phyloP scores from a whole-genome alignment of 2,888 invertebrate genomes.

The Megaustenia siamemsis region DNA sequence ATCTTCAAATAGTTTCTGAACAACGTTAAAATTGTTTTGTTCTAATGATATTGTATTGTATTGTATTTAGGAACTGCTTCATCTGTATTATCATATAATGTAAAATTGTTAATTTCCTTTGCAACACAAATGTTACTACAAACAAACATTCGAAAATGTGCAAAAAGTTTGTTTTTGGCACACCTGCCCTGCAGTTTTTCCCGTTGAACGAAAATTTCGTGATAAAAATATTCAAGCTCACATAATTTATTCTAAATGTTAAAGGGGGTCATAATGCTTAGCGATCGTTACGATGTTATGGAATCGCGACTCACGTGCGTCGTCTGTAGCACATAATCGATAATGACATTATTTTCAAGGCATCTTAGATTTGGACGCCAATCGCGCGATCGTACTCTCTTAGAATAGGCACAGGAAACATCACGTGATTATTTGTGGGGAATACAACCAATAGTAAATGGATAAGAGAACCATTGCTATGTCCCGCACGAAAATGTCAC shows the following conservation, averaged over 20 bases:
- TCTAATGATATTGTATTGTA: not conserved
- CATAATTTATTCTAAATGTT: constrained; percentile 31
- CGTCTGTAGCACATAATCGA: not conserved
- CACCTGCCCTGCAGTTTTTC: not conserved
- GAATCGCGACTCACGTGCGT: not conserved
- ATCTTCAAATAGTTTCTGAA: too few relatives aligned
- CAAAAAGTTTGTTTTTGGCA: not conserved
- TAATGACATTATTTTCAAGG: not conserved
- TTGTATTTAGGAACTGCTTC: not conserved
- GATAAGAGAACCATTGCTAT: too few relatives aligned
- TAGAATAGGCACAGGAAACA: too few relatives aligned
- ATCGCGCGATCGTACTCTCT: too few relatives aligned
- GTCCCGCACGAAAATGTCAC: too few relatives aligned
- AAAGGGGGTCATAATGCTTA: not conserved
- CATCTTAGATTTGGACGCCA: not conserved
- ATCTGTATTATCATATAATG: not conserved
- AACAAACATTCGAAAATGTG: too few relatives aligned
- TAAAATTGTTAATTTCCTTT: too few relatives aligned
- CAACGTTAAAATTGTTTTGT: too few relatives aligned
- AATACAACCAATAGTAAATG: too few relatives aligned
- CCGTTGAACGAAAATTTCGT: not conserved
- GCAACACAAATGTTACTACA: too few relatives aligned
- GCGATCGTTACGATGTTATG: not conserved
- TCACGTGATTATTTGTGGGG: too few relatives aligned
- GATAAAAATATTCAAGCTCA: not conserved